A percentile compares a stretch with the other conserved stretches of the same genome.
Evolutionary conservation across 2,888 invertebrate species (phyloP).

Genomic region (Cabera pusaria): DNA sequence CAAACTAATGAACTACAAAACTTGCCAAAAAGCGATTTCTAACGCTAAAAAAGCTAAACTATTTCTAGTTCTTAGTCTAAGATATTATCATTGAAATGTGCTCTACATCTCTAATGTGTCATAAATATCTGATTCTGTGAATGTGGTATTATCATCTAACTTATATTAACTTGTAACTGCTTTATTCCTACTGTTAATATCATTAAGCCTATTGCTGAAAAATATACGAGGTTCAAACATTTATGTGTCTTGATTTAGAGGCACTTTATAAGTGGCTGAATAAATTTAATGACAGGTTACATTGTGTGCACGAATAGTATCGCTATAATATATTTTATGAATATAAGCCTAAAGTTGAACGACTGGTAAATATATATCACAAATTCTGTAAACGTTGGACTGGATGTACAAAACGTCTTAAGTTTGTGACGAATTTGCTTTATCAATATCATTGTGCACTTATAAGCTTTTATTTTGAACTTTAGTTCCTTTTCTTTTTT

Average conservation of each 20-base stretch:
- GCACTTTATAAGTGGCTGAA: conserved; percentile 73
- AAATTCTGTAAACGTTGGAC: conserved; percentile 76
- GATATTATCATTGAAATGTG: conserved; percentile 69
- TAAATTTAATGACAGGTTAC: conserved; percentile 40
- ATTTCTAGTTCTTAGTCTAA: conserved; percentile 49
- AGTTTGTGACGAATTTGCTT: conserved; percentile 22
- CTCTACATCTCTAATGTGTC: conserved; percentile 60
- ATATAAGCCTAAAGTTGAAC: conserved; percentile 64
- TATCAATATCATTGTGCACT: background rate
- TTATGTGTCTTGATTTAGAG: conserved; percentile 58
- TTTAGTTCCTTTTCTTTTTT: conserved; percentile 15
- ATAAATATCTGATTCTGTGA: conserved; percentile 47
- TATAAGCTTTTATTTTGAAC: conserved; percentile 17
- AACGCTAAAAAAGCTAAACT: conserved; percentile 77
- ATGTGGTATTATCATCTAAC: conserved; percentile 41
- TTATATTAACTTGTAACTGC: conserved; percentile 41
- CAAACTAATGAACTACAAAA: conserved; percentile 65
- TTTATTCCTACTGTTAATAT: conserved; percentile 45
- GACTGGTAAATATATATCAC: conserved; percentile 72
- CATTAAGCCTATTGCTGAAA: conserved; percentile 36
- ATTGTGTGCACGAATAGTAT: conserved; percentile 55
- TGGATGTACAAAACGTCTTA: conserved; percentile 49
- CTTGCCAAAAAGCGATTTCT: conserved; percentile 72
- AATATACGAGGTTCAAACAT: conserved; percentile 41
- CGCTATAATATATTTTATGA: conserved; percentile 56